Evolutionary conservation across 2,797 vertebrate genomes (phyloP), one percentile per base, ranked within the genome.

Genomic region (Scolopax rusticola): DNA sequence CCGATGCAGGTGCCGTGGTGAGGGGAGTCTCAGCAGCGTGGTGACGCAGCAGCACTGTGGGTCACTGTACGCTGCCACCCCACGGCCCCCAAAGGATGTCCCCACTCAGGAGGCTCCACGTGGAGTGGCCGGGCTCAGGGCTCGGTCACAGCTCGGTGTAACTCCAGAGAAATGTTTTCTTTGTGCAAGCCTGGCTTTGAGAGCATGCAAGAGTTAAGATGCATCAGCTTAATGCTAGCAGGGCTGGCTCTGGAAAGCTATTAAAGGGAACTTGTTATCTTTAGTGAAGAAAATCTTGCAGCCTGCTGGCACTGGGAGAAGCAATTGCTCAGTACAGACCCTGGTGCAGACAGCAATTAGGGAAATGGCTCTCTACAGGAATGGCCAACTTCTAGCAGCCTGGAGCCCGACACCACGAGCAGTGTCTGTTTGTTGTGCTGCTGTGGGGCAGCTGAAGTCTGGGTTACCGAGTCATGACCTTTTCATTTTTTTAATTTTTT

Each of bases 261-360:
- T 92, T 95, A 86, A 97, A 90, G n/a, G 85, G 56, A 92, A 41
- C 76, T 73, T 84, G 85, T 96, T 96, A 91, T 94, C 93, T 91
- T 94, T 77, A 87, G 81, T 75, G 76, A 89, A 93, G 87, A 87
- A 94, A 95, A 90, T 79, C 70, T 93, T 69, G 83, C 86, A 95
- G 87, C 79, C 88, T 95, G 75, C 79, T 95, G 76, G 84, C 76
- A 48, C 51, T 89, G 79, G 61, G 78, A 82, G 71, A 68, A 91
- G 93, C 79, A 70, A 45, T 83, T 83, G 70, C 92, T 94, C 56
- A 41, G 80, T 85, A 19, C 80, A 91, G 79, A 67, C 60, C 77
- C 36, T 78, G 70, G 56, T 91, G 73, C 80, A 93, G 95, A 77
- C 32, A 32, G 86, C 89, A 47, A 74, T 89, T 76, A 25, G 79